Evolutionary conservation across 2,113 vertebrate species (phyloP).

Genomic region (Charina bottae): DNA sequence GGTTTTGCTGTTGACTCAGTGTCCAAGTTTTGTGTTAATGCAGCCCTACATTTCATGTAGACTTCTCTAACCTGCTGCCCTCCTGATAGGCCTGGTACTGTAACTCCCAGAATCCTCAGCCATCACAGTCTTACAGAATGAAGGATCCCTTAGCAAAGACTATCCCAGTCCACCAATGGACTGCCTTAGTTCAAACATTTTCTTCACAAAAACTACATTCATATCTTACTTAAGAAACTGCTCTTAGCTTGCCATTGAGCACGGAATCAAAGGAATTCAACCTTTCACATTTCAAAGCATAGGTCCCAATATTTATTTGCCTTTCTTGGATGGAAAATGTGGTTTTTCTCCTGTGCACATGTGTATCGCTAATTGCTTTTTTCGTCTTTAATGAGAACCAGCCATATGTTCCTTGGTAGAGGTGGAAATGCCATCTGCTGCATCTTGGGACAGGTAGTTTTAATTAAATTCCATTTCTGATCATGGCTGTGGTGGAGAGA

Average conservation of each 20-base stretch:
- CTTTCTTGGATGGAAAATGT: not conserved
- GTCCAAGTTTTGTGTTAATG: not conserved
- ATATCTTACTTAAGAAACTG: not conserved
- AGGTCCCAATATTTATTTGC: not conserved
- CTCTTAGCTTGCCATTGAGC: accelerated
- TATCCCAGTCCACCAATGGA: not conserved
- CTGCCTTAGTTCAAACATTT: not conserved
- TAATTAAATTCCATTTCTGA: constrained; percentile 7
- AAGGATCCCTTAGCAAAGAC: not conserved
- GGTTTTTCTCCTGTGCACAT: not conserved
- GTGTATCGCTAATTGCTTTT: not conserved
- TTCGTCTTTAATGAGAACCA: constrained; percentile 13
- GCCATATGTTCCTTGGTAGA: constrained; percentile 16
- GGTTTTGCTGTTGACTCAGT: not conserved
- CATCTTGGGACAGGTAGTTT: constrained; percentile 5
- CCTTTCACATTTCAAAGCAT: not conserved
- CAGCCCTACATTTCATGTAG: not conserved
- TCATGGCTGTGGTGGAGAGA: not conserved
- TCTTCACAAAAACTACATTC: not conserved
- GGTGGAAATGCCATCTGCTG: constrained; percentile 4
- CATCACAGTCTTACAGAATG: not conserved
- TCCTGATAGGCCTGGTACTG: not conserved
- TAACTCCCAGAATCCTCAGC: not conserved
- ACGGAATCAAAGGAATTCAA: not conserved
- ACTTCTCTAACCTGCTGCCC: not conserved